Conservation (phyloP, 2,797 vertebrate genomes). For the Glossophaga mutica region DNA sequence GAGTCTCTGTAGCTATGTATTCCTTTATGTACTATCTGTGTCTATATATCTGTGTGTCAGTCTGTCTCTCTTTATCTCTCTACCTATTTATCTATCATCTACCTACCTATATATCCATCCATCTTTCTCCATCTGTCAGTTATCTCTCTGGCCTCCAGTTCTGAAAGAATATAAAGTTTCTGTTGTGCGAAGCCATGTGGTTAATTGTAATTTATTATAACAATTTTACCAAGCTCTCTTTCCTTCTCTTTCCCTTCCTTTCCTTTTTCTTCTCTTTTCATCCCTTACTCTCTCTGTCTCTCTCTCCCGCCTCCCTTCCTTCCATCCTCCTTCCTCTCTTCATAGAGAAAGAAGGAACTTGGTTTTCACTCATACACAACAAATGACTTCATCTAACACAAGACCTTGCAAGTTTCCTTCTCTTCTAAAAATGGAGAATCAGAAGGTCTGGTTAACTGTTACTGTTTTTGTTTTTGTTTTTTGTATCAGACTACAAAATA, state of each 20-base stretch:
- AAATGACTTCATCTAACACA: not conserved
- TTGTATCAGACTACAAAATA: not conserved
- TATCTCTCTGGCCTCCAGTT: not conserved
- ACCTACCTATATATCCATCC: not conserved
- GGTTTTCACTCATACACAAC: not conserved
- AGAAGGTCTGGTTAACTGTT: not conserved
- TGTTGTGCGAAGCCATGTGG: not conserved
- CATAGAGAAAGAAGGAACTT: not conserved
- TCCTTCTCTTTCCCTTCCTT: no score
- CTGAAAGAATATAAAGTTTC: not conserved
- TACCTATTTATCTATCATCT: not conserved
- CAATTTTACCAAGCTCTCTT: not conserved
- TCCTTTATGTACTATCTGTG: not conserved
- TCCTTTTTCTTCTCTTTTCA: no score
- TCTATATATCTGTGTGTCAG: not conserved
- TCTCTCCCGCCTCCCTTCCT: no score
- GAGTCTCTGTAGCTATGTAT: not conserved
- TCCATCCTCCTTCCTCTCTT: not conserved
- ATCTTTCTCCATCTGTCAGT: not conserved
- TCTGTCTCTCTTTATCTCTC: not conserved
- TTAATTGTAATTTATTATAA: not conserved
- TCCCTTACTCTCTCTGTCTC: not conserved
- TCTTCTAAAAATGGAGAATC: not conserved
- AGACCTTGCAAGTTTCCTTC: not conserved
- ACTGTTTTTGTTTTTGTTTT: not conserved